Evolutionary conservation across 2,888 invertebrate genomes (phyloP).

Genomic region (Dicyrtoma fusca): DNA sequence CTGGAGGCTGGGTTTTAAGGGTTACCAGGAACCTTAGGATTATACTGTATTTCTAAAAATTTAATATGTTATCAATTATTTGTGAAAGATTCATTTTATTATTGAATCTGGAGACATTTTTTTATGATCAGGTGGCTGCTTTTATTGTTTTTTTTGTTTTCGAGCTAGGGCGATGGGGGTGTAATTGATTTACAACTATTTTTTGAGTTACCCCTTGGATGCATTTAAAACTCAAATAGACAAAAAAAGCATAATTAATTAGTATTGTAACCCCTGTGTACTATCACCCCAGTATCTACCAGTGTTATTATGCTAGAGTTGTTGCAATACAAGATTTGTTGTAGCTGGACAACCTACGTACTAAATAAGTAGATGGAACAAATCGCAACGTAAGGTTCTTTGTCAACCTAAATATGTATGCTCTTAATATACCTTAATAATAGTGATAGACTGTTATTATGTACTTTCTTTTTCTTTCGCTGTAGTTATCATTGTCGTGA

Average conservation of each 20-base stretch:
- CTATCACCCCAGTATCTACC: constrained; percentile 1
- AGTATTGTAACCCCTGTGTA: constrained; percentile 4
- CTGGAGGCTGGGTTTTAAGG: constrained; percentile 35
- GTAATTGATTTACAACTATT: not conserved
- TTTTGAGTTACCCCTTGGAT: constrained; percentile 25
- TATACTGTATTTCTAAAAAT: constrained; percentile 13
- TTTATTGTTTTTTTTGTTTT: not conserved
- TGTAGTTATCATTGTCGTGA: constrained; percentile 1
- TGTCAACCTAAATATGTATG: no score
- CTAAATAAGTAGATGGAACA: no score
- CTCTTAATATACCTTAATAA: no score
- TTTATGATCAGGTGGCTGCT: not conserved
- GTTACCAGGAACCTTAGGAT: constrained; percentile 30
- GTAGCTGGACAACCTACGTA: no score
- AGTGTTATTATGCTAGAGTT: not conserved
- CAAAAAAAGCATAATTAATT: not conserved
- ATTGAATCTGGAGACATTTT: constrained; percentile 10
- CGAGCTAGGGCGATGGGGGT: no score
- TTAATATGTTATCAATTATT: not conserved
- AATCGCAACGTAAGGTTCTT: no score
- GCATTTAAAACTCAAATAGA: constrained; percentile 27
- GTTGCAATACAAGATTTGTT: no score
- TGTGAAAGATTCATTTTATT: constrained; percentile 12
- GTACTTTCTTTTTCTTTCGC: constrained; percentile 17
- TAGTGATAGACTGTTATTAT: constrained; percentile 1